Percentiles rank a stretch among this genome's conserved stretches.
These are phyloP conservation scores for Typhlichthys eigenmanni DNA, from an alignment of 2,797 vertebrate genomes.

Conservation along the genomic window DNA sequence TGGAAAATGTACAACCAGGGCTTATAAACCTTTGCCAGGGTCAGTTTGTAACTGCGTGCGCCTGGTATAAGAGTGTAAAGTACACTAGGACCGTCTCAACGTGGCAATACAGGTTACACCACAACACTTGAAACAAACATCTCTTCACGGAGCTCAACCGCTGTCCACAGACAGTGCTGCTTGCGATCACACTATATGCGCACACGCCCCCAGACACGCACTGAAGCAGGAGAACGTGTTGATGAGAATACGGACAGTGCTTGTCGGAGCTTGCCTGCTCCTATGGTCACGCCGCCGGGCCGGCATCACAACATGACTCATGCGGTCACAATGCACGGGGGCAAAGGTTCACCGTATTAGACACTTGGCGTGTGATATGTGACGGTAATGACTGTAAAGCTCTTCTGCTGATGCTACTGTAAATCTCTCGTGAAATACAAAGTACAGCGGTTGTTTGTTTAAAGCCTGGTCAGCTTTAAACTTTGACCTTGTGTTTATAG, in stretches of 20 bases:
- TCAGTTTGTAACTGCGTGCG: background rate
- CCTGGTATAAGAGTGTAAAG: background rate
- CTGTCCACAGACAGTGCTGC: slow-evolving; percentile 2
- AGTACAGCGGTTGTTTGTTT: background rate
- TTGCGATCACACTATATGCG: background rate
- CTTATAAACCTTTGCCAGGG: slow-evolving; percentile 10
- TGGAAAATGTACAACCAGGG: slow-evolving; percentile 22
- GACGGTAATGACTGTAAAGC: background rate
- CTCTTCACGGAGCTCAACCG: background rate
- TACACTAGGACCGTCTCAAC: slow-evolving; percentile 4
- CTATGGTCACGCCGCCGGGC: slow-evolving; percentile 49
- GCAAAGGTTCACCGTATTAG: slow-evolving; percentile 8
- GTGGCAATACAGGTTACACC: slow-evolving; percentile 22
- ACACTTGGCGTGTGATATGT: slow-evolving; percentile 8
- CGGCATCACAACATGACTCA: slow-evolving; percentile 30
- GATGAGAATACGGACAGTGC: slow-evolving; percentile 61
- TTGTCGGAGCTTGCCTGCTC: slow-evolving; percentile 65
- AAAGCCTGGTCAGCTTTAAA: background rate
- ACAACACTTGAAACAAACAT: slow-evolving; percentile 2
- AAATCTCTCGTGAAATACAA: background rate
- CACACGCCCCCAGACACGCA: too few species aligned
- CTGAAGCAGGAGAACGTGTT: slow-evolving; percentile 43
- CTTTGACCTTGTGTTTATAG: background rate
- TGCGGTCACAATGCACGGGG: slow-evolving; percentile 31
- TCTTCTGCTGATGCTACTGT: slow-evolving; percentile 2